phyloP scores from a whole-genome alignment of 2,888 invertebrate genomes.

The Synergus umbraculus region DNA sequence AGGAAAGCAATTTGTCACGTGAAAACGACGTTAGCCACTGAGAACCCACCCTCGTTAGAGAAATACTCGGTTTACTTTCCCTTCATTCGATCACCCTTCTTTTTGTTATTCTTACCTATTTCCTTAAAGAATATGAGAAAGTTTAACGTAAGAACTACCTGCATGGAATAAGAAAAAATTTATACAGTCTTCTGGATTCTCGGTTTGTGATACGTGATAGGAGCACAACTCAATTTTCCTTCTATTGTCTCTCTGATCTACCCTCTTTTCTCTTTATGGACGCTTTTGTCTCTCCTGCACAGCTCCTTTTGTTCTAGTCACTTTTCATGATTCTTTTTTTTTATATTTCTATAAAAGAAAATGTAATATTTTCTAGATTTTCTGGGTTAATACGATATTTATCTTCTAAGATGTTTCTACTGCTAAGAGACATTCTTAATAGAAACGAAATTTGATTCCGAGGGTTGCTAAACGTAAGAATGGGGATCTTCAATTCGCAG shows the following conservation, averaged over 20 bases:
- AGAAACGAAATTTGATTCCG: too few relatives aligned
- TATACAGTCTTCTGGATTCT: neutral
- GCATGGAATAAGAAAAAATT: too few relatives aligned
- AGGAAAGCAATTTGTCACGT: constrained; percentile 50
- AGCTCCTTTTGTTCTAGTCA: neutral
- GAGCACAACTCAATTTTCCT: constrained; percentile 11
- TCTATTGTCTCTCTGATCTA: constrained; percentile 10
- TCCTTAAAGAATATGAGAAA: neutral
- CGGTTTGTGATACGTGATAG: neutral
- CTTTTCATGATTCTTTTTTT: neutral
- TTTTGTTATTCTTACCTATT: neutral
- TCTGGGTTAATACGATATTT: neutral
- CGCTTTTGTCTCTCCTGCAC: constrained; percentile 2
- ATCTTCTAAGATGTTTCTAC: constrained; percentile 14
- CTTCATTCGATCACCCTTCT: constrained; percentile 4
- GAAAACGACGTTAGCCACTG: constrained; percentile 46
- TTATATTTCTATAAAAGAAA: neutral
- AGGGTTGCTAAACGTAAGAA: too few relatives aligned
- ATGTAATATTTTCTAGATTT: neutral
- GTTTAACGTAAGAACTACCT: too few relatives aligned
- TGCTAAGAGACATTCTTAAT: neutral
- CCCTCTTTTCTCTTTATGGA: neutral
- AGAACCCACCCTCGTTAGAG: constrained; percentile 17
- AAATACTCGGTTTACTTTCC: constrained; percentile 1
- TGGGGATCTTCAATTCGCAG: too few relatives aligned